These are phyloP conservation scores for Siniperca knerii DNA, from an alignment of 2,113 vertebrate genomes.

Conservation along the genomic window DNA sequence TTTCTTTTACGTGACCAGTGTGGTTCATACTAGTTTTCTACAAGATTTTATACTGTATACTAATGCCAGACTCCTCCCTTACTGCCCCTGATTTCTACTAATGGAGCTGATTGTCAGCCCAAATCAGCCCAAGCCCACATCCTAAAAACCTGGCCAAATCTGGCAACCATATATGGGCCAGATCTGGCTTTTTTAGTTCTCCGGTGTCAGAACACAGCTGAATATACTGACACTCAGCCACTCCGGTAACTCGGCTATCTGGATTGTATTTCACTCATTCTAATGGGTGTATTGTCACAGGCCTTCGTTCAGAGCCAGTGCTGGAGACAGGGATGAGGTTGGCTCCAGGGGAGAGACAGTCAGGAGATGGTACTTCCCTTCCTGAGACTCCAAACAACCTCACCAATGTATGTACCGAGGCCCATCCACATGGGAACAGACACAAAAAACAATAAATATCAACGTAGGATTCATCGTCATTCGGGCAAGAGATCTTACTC, in stretches of 20 bases:
- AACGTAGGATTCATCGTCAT: background rate
- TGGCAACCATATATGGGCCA: background rate
- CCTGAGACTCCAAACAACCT: conserved; percentile 96
- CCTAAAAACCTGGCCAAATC: background rate
- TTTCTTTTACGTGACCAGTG: background rate
- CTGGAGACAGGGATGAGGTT: conserved; percentile 88
- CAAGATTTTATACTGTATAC: background rate
- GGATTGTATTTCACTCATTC: conserved; percentile 32
- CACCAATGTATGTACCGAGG: conserved; percentile 77
- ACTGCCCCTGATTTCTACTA: background rate
- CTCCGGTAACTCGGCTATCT: background rate
- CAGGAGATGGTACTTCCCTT: conserved; percentile 95
- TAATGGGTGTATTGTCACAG: conserved; percentile 64
- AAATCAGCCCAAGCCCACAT: background rate
- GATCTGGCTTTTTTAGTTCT: background rate
- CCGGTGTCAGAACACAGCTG: background rate
- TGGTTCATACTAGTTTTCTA: conserved; percentile 14
- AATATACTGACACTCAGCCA: background rate
- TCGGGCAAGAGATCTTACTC: conserved; percentile 35
- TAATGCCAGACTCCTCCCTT: background rate
- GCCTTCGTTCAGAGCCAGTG: conserved; percentile 83
- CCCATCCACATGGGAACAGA: background rate
- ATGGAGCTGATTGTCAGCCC: background rate
- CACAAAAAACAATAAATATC: background rate
- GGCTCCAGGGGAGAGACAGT: conserved; percentile 94